Evolutionary conservation across 1,140 invertebrate species (phyloP).

Genomic region (Drosophila sulfurigaster): DNA sequence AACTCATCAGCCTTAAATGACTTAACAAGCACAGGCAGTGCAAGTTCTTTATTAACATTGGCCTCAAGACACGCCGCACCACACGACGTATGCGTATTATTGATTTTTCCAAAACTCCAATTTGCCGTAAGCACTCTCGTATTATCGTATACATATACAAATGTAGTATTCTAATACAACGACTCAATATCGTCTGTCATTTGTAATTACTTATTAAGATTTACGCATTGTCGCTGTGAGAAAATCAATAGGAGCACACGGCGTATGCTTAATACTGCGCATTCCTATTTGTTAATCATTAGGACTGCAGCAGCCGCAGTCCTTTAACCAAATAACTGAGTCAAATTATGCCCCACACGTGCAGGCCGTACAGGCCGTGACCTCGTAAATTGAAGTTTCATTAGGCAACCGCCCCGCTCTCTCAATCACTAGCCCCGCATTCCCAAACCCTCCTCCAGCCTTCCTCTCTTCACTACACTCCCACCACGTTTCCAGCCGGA

Average conservation of each 20-base stretch:
- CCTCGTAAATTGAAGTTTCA: slow-evolving; percentile 83
- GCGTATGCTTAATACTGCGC: slow-evolving; percentile 61
- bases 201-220: slow-evolving; percentile 60
- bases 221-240: slow-evolving; percentile 47
- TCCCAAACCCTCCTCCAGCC: not conserved
- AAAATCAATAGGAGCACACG: slow-evolving; percentile 60
- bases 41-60: slow-evolving; percentile 41
- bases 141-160: slow-evolving; percentile 23
- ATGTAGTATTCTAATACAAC: slow-evolving; percentile 45
- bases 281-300: slow-evolving; percentile 77
- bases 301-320: slow-evolving; percentile 64
- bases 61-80: slow-evolving; percentile 32
- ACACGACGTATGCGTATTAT: slow-evolving; percentile 58
- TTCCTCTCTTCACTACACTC: not conserved
- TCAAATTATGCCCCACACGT: slow-evolving; percentile 80
- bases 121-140: slow-evolving; percentile 31
- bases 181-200: slow-evolving; percentile 58
- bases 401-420: slow-evolving; percentile 45
- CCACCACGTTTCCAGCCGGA: slow-evolving; percentile 9
- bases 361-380: slow-evolving; percentile 75
- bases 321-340: slow-evolving; percentile 79
- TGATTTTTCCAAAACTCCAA: slow-evolving; percentile 40
- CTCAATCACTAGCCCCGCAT: not conserved
- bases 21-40: slow-evolving; percentile 42
- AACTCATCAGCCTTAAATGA: slow-evolving; percentile 34